These are phyloP conservation scores for Oryctes rhinoceros DNA, from an alignment of 1,140 invertebrate genomes.

Conservation along the genomic window DNA sequence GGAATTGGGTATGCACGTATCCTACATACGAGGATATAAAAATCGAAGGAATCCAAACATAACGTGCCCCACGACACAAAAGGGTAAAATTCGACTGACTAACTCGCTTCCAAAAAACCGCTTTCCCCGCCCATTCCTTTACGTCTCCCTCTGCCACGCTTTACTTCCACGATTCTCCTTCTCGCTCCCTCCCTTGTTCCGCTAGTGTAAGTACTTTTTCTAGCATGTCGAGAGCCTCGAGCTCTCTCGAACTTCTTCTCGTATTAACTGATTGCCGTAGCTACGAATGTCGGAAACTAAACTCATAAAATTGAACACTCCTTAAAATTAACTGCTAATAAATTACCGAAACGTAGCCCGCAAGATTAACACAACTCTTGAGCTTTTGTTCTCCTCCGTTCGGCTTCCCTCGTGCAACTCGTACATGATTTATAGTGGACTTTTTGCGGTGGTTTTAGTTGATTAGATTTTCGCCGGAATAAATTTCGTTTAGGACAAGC, in stretches of 20 bases:
- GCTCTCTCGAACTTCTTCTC: slow-evolving; percentile 32
- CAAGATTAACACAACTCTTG: slow-evolving; percentile 53
- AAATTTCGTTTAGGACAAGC: slow-evolving; percentile 23
- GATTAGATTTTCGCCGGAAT: slow-evolving; percentile 33
- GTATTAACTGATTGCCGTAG: slow-evolving; percentile 43
- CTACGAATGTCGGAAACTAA: slow-evolving; percentile 48
- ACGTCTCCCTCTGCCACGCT: too few relatives aligned
- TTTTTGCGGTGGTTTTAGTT: slow-evolving; percentile 28
- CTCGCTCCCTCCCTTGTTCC: background rate
- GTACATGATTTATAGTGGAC: slow-evolving; percentile 40
- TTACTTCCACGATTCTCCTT: background rate
- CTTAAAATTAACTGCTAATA: slow-evolving; percentile 59
- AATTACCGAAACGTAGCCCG: slow-evolving; percentile 54
- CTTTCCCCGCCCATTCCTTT: background rate
- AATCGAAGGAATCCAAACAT: background rate
- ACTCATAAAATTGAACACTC: slow-evolving; percentile 57
- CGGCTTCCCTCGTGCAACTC: background rate
- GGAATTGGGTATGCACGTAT: background rate
- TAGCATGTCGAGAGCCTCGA: too few relatives aligned
- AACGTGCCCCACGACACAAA: background rate
- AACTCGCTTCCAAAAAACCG: slow-evolving; percentile 3
- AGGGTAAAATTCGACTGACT: slow-evolving; percentile 11
- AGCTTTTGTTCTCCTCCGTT: slow-evolving; percentile 39
- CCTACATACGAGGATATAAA: background rate
- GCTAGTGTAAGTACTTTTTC: background rate